Percentiles rank a stretch among this genome's conserved stretches.
Conservation (phyloP, 2,888 invertebrate genomes). For the Morinoia aosen region DNA sequence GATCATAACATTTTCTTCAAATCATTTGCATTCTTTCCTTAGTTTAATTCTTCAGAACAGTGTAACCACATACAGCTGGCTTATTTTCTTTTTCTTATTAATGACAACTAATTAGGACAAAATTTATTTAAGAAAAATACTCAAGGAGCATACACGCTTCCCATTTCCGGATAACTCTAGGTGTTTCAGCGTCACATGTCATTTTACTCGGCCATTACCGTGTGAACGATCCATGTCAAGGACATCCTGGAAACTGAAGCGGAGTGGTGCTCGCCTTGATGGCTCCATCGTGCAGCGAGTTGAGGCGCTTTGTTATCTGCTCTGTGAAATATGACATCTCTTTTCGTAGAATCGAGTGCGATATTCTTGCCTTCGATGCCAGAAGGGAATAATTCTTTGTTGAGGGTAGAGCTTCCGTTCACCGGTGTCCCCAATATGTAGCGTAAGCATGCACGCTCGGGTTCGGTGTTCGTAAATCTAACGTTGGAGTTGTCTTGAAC, state of each 20-base stretch:
- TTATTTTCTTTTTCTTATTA: too few species aligned
- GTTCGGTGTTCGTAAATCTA: too few species aligned
- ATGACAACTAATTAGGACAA: too few species aligned
- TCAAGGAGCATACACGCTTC: background rate
- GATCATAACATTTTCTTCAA: too few species aligned
- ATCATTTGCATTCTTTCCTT: too few species aligned
- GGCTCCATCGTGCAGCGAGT: background rate
- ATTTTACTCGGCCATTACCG: background rate
- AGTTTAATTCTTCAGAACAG: too few species aligned
- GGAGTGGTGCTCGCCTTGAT: background rate
- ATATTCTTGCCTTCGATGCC: background rate
- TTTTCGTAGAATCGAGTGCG: conserved; percentile 3
- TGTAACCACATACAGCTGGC: too few species aligned
- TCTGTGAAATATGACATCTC: background rate
- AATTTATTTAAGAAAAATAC: background rate
- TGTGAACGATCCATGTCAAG: background rate
- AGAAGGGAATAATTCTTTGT: background rate
- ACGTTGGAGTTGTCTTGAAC: too few species aligned
- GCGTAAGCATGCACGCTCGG: too few species aligned
- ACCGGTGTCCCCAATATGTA: background rate
- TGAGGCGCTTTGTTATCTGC: background rate
- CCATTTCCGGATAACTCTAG: background rate
- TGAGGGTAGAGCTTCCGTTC: background rate
- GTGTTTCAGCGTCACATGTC: background rate
- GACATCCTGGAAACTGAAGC: background rate